Evolutionary conservation across 2,797 vertebrate genomes (phyloP), one percentile per base, ranked within the genome.

Genomic region (Myioborus miniatus): DNA sequence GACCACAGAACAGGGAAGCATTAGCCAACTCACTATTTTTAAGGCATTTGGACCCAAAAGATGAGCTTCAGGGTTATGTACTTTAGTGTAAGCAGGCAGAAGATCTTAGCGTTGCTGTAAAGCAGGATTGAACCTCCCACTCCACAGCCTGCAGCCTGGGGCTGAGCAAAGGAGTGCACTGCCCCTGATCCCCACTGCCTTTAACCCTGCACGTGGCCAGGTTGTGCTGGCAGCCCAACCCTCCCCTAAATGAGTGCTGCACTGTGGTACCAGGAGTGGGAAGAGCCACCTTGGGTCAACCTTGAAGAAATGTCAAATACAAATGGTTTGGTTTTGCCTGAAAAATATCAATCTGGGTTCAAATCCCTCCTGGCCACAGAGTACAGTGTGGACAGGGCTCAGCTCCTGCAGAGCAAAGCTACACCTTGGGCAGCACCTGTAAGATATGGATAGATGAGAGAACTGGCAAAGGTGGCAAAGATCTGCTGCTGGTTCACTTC

Each of bases 401-500:
- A 18, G 63, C 30, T 80, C 69, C 60, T 8, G 8, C 37, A 82
- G 71, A 69, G 39, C 58, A 74, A 74, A 77, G n/a, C 60, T 74
- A 3, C 60, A 27, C 20, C 67, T 69, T 8, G 0, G 37, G 83
- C 52, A 83, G 82, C 58, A 71, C 16, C 64, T 36, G 2, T n/a
- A 15, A 55, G 32, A 7, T 22, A 13, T 63, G 78, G 92, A 59
- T 7, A 24, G 81, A 30, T 30, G 44, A 77, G 70, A 94, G 55
- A 12, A 0, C 63, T 64, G 77, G 88, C 83, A 92, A 82, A 92
- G 21, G 46, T 70, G 60, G 55, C 43, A n/a, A 74, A 84, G 93
- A 94, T 81, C 75, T 87, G 89, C 83, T 89, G 80, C 86, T 83
- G 81, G 83, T 94, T 90, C 43, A 36, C 87, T 75, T 87, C 79